Base-by-base conservation (phyloP, 1,140 invertebrate species). In the Dendroctonus ponderosae region DNA sequence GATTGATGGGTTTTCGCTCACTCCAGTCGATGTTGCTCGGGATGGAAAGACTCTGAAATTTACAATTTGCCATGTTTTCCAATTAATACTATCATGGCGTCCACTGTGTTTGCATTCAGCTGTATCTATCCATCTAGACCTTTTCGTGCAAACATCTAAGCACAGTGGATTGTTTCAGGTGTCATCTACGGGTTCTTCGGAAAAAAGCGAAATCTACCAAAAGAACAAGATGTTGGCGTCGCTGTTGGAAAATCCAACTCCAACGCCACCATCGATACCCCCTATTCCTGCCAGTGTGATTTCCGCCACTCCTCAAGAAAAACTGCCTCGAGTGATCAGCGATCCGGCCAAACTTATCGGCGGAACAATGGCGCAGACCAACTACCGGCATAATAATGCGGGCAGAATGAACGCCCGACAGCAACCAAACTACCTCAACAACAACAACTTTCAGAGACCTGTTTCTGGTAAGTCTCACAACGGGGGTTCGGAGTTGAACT, bases 181-280 rank as follows among this genome's bases (percentile, higher is more conserved):
- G 3, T 62, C 66, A 6, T 68, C 66, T 6, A 62, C 66, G 9
- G 82, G 82, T 0, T 80, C 82, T 0, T 84, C 83, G 5, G 62
- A 71, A 59, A 67, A 72, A 70, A 90, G 88, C 71, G 86, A 87
- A 65, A 80, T 92, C 5, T 90, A 89, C 78, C 86, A 91, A 76
- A 90, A 88, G 73, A 97, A 97, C 79, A 89, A 90, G 72, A 92
- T 96, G 86, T 81, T 96, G 67, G 92, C 92, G 8, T 87, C 88
- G 50, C 78, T 96, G 61, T 79, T 96, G 72, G 90, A 91, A 8
- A 89, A 90, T 75, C 86, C 90, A 71, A 87, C 90, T 56, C 85
- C 88, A n/a, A 85, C 86, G 43, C 86, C 87, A 53, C 86, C 89
- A 46, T 83, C 83, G 3, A 86, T 89, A 61, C 85, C 87, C 69